A percentile compares a stretch with the other conserved stretches of the same genome.
Evolutionary conservation across 2,113 vertebrate genomes (phyloP).

Genomic region (Helogale parvula): DNA sequence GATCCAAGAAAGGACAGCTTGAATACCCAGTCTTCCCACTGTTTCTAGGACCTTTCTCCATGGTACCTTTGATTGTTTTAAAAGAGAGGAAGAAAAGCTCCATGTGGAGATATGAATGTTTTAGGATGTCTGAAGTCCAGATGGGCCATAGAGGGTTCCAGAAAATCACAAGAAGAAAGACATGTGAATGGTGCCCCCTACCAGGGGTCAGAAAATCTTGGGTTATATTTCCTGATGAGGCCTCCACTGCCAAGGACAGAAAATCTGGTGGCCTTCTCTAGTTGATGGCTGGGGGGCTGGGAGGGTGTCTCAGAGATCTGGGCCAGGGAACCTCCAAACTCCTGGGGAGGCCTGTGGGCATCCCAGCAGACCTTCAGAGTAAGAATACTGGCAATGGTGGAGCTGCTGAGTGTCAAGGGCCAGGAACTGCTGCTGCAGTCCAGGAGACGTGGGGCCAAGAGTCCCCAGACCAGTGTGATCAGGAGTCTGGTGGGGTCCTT

Average conservation of each 20-base stretch:
- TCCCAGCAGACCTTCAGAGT: background rate
- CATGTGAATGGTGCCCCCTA: background rate
- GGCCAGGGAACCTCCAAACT: background rate
- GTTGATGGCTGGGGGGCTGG: background rate
- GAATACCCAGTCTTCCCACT: background rate
- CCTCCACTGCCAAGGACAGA: background rate
- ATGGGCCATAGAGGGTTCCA: background rate
- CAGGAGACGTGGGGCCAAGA: background rate
- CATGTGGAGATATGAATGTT: background rate
- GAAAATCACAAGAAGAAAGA: background rate
- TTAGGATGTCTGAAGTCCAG: background rate
- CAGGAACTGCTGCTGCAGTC: background rate
- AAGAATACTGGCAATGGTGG: background rate
- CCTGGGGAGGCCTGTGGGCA: background rate
- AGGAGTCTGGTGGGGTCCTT: background rate
- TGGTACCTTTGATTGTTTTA: background rate
- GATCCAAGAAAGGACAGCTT: background rate
- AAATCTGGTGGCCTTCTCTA: background rate
- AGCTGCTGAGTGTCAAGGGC: background rate
- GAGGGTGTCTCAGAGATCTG: background rate
- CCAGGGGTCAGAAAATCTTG: background rate
- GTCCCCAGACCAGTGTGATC: too few relatives aligned
- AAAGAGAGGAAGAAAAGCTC: background rate
- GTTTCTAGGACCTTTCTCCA: background rate
- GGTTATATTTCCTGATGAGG: background rate